Evolutionary conservation across 2,113 vertebrate genomes (phyloP).

Genomic region (Callochromis pleurospilus): DNA sequence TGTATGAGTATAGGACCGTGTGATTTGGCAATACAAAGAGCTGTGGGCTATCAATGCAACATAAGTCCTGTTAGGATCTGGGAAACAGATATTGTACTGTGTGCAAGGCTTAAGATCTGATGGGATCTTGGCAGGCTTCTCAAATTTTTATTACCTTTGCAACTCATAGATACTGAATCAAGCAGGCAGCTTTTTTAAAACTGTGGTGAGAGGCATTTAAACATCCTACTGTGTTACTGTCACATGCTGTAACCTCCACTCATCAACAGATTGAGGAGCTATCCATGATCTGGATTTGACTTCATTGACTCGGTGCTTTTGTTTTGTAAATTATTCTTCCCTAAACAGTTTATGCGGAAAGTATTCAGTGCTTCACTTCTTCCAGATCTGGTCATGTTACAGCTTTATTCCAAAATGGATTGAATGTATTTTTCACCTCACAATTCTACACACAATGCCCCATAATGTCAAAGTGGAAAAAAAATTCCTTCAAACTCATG

Average conservation of each 20-base stretch:
- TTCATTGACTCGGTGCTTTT: background rate
- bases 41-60: background rate
- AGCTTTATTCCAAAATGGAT: background rate
- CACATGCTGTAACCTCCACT: background rate
- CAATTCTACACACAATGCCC: background rate
- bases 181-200: background rate
- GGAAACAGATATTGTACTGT: background rate
- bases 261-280: background rate
- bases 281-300: background rate
- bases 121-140: background rate
- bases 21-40: background rate
- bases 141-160: background rate
- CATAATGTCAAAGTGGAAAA: background rate
- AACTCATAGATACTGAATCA: background rate
- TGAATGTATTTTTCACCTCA: background rate
- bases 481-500: background rate
- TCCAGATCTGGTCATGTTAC: background rate
- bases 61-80: background rate
- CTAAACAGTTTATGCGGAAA: background rate
- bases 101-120: background rate
- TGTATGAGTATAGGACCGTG: background rate
- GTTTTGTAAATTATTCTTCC: background rate
- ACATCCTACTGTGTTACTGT: background rate
- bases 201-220: constrained; percentile 1
- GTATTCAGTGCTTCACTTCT: background rate